Base-by-base conservation (phyloP, 2,888 invertebrate species). In the Pherbina coryleti region DNA sequence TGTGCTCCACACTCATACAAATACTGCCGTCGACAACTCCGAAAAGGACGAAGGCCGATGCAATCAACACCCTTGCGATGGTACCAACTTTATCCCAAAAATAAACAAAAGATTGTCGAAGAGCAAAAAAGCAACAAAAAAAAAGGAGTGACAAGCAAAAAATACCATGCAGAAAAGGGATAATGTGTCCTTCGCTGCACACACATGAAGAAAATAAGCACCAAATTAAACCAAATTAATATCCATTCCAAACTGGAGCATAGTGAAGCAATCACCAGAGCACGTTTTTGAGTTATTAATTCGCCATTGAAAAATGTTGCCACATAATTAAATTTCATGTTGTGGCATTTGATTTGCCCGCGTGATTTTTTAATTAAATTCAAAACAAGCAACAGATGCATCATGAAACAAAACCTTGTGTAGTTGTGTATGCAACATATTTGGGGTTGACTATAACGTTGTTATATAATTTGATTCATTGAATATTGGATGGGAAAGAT, bases 241-340 rank as follows among this genome's bases (percentile, higher is more conserved):
- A 57, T 55, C 49, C 25, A 44, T 51, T 51, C 51, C 31, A 62
- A 25, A 64, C 5, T 22, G 17, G 64, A 74, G 28, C 19, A 31
- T 19, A 51, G 49, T 64, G 64, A 2, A 57, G 57, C 55, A 37
- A 19, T 44, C 34, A 44, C 11, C 51, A 53, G 49, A 66, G 44
- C 74, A 74, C 74, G 74, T 74, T 74, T 64, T 49, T 53, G 66
- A 53, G 28, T 64, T 64, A 51, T 64, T 64, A 74, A 64, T 74
- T 72, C 22, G 44, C 49, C 74, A 74, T 74, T 74, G 74, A 74
- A 74, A 74, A 62, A 74, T 74, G 62, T 49, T 49, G 19, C 31
- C 3, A 51, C 19, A 25, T 51, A 64, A 66, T 51, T 74, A 14
- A 74, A 74, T 64, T 74, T 62, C 49, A 19, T 17, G 74, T 49